Base-by-base conservation (phyloP, 1,140 invertebrate genomes). In the Atopsyche davidsoni region DNA sequence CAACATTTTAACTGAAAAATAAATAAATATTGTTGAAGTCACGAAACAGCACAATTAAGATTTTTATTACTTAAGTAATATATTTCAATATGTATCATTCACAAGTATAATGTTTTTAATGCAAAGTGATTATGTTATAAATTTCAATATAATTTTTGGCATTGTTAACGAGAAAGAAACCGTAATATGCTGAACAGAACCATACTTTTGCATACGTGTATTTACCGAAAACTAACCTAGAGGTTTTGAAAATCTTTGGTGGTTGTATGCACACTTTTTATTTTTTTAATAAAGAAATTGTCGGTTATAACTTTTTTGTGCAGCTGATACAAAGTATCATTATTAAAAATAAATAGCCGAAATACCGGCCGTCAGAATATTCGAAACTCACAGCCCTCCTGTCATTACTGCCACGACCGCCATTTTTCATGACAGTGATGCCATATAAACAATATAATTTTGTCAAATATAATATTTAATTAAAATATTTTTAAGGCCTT, bases 1-100 rank as follows among this genome's bases (percentile, higher is more conserved):
- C 68, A 89, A 68, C 85, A 87, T 87, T 60, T 64, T 79, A 57
- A 56, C 50, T 62, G 39, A 24, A 44, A 51, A 25, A 31, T 24
- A 14, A 38, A 47, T n/a, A n/a, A n/a, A n/a, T n/a, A n/a, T n/a
- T n/a, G n/a, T n/a, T n/a, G n/a, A n/a, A n/a, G n/a, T n/a, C n/a
- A n/a, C 25, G n/a, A 28, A n/a, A 7, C 25, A 28, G 6, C 6
- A 7, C 6, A 28, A 28, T 28, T 28, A 34, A 34, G 2, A 34
- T 34, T 13, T 4, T 34, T 34, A 3, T 34, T 34, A 34, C n/a
- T 4, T 13, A 34, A 11, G 11, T 34, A 13, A 34, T 3, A 11
- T 34, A 16, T 34, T 34, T 34, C 32, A n/a, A n/a, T n/a, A n/a
- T n/a, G n/a, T n/a, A n/a, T n/a, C n/a, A n/a, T n/a, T n/a, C n/a